Percentiles rank a stretch among this genome's conserved stretches.
phyloP scores from a whole-genome alignment of 2,888 invertebrate species.

The Drosophila bunnanda region DNA sequence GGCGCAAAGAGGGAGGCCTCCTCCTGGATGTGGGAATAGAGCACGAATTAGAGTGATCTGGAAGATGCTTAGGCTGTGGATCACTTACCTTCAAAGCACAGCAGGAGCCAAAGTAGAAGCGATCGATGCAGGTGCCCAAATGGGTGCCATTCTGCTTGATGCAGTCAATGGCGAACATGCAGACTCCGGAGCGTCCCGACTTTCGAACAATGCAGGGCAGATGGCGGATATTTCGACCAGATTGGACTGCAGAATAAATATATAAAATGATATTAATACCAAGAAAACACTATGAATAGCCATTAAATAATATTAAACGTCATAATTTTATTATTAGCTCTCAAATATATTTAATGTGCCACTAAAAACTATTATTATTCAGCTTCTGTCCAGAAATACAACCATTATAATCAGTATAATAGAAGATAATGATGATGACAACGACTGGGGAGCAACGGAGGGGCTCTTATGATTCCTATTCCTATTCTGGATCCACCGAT shows the following conservation, averaged over 20 bases:
- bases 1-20: conserved; percentile 77
- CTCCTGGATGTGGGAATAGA: conserved; percentile 44
- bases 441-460: not conserved
- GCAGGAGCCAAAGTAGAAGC: conserved; percentile 97
- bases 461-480: conserved; percentile 29
- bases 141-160: conserved; percentile 95
- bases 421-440: conserved; percentile 20
- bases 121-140: conserved; percentile 95
- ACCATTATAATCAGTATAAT: conserved; percentile 32
- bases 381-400: conserved; percentile 3
- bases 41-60: not conserved
- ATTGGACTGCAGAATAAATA: conserved; percentile 86
- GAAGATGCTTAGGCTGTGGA: accelerated
- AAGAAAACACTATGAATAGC: not conserved
- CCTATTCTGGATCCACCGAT: conserved; percentile 37
- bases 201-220: conserved; percentile 93
- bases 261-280: not conserved
- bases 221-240: conserved; percentile 94
- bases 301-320: not conserved
- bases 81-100: conserved; percentile 89
- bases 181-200: conserved; percentile 92
- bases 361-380: not conserved
- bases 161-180: conserved; percentile 98
- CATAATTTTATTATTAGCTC: not conserved
- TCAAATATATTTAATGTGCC: not conserved